Conservation (phyloP, 1,140 invertebrate species). For the Drosophila parvula region DNA sequence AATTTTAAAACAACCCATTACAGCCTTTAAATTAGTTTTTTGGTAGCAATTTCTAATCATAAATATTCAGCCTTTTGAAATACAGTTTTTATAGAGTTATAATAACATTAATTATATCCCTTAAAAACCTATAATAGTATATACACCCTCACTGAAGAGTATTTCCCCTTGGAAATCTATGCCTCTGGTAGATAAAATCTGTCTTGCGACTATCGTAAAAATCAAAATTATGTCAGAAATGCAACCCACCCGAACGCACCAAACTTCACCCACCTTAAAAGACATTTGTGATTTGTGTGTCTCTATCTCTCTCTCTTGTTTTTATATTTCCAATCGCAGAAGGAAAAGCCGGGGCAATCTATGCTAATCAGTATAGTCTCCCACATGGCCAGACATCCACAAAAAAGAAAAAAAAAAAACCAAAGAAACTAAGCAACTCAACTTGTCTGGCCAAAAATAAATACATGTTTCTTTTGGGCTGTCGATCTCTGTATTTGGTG, state of each 20-base stretch:
- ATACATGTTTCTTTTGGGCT: constrained; percentile 28
- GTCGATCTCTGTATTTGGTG: constrained; percentile 45
- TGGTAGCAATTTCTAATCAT: too few species aligned
- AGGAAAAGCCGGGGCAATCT: constrained; percentile 39
- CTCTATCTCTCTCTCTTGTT: constrained; percentile 10
- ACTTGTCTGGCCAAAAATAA: constrained; percentile 76
- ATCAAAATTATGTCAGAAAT: constrained; percentile 64
- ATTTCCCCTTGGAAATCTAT: constrained; percentile 19
- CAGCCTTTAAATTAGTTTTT: too few species aligned
- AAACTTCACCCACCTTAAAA: constrained; percentile 20
- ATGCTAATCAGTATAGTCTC: constrained; percentile 73
- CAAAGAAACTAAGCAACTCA: constrained; percentile 1
- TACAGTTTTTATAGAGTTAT: fast-evolving
- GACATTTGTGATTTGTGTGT: constrained; percentile 38
- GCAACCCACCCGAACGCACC: constrained; percentile 33
- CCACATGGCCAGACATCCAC: constrained; percentile 67
- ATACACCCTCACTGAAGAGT: neutral
- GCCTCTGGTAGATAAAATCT: constrained; percentile 26
- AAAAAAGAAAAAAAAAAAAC: constrained; percentile 7
- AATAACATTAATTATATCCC: neutral
- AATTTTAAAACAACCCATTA: too few species aligned
- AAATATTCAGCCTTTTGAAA: neutral
- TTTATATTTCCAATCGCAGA: constrained; percentile 34
- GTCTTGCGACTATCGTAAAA: constrained; percentile 38
- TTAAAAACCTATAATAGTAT: neutral